Conservation (phyloP, 2,113 vertebrate species). For the Nesospiza acunhae region DNA sequence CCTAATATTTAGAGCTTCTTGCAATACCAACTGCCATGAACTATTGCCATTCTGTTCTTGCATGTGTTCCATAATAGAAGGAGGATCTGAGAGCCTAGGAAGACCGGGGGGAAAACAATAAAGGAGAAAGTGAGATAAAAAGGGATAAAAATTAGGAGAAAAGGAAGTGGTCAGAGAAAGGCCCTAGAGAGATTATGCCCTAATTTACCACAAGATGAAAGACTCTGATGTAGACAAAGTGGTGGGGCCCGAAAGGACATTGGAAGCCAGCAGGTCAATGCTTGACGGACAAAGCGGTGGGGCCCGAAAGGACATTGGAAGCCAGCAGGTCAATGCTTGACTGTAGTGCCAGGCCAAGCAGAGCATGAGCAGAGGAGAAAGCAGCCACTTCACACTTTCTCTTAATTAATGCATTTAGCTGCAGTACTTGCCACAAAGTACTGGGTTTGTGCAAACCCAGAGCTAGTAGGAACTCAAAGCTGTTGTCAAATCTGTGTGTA, state of each 20-base stretch:
- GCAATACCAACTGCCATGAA: not conserved
- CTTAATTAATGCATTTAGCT: not conserved
- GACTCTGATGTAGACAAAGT: not conserved
- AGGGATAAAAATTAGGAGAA: not conserved
- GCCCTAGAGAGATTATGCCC: not conserved
- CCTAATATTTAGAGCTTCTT: not conserved
- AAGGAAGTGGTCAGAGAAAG: not conserved
- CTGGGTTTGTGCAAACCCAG: not conserved
- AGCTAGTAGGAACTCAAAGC: not conserved
- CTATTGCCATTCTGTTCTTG: not conserved
- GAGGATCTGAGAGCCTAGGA: not conserved
- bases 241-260: not conserved
- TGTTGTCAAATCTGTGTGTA: not conserved
- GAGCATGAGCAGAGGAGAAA: not conserved
- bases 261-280: not conserved
- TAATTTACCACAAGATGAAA: not conserved
- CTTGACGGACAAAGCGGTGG: no score
- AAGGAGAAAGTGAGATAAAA: not conserved
- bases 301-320: no score
- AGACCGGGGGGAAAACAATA: not conserved
- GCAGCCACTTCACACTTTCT: not conserved
- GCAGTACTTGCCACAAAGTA: not conserved
- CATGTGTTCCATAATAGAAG: not conserved
- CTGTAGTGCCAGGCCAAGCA: not conserved
- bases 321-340: not conserved